Evolutionary conservation across 2,797 vertebrate species (phyloP), one percentile per base, ranked within the genome.

Genomic region (Sebastes itinus): DNA sequence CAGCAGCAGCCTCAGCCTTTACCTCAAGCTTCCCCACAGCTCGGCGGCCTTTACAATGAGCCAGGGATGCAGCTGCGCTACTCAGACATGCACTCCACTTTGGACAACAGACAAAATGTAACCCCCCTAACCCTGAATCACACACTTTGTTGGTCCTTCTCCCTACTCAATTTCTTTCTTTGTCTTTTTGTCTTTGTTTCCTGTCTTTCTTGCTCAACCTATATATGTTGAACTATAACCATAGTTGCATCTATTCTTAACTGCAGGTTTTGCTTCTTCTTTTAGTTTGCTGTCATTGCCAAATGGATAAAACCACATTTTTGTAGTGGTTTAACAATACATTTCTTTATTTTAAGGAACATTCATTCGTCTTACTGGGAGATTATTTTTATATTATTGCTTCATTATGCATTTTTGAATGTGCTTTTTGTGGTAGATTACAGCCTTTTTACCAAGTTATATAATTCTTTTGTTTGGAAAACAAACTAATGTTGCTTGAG

Each of bases 61-160:
- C 93, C 92, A 75, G 95, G 94, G 79, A 94, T 96, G 91, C 94
- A 94, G 83, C 94, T 94, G 81, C 95, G 95, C 89, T 96, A 95
- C 95, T 92, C 95, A 75, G 95, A 96, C 86, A 95, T 95, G 83
- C 95, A 95, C 92, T 82, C 95, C 42, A 49, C 90, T 73, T 72
- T 78, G 88, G 95, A 96, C 92, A 94, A 93, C 92, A 94, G 96
- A 94, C 94, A 94, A 95, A 96, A 96, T 95, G 96, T 96, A 96
- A 95, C 78, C 77, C 54, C 42, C n/a, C 71, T 64, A 71, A 58
- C 61, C 74, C 46, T 71, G 55, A 84, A 68, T 83, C 59, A 58
- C 56, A 77, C 68, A 10, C 13, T 55, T 35, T 72, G 80, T 75
- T 77, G 67, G 6, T 75, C 58, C 10, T 42, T 58, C 61, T 83